Percentiles rank a stretch among this genome's conserved stretches.
These are phyloP conservation scores for Acrocephalus scirpaceus DNA, from an alignment of 2,797 vertebrate species.

Conservation along the genomic window DNA sequence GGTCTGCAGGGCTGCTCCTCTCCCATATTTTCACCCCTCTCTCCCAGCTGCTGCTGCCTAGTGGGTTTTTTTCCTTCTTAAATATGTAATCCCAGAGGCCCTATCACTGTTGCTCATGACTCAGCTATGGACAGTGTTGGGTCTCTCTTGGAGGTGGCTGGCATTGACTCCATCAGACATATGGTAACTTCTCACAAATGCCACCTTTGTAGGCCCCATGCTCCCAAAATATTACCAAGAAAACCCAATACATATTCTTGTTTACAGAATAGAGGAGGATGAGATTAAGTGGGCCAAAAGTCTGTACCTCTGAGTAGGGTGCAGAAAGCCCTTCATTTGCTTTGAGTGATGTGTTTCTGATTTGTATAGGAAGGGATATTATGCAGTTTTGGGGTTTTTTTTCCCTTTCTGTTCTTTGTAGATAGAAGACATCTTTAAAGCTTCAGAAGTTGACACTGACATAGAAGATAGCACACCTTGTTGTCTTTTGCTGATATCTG, in stretches of 20 bases:
- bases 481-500: constrained; percentile 26
- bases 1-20: not conserved
- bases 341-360: not conserved
- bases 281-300: not conserved
- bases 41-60: not conserved
- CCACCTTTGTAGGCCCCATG: too few relatives aligned
- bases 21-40: not conserved
- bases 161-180: not conserved
- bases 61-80: accelerated
- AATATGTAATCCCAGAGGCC: not conserved
- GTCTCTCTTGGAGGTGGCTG: not conserved
- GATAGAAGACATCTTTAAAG: not conserved
- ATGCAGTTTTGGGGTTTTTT: not conserved
- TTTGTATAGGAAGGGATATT: not conserved
- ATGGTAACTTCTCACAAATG: not conserved
- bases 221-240: not conserved
- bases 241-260: not conserved
- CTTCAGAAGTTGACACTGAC: not conserved
- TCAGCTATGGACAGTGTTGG: not conserved
- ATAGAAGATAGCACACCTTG: not conserved
- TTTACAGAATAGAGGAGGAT: not conserved
- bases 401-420: not conserved
- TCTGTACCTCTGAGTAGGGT: not conserved
- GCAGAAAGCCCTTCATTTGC: not conserved
- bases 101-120: not conserved